Evolutionary conservation across 2,888 invertebrate genomes (phyloP).

Genomic region (Molorchus minor): DNA sequence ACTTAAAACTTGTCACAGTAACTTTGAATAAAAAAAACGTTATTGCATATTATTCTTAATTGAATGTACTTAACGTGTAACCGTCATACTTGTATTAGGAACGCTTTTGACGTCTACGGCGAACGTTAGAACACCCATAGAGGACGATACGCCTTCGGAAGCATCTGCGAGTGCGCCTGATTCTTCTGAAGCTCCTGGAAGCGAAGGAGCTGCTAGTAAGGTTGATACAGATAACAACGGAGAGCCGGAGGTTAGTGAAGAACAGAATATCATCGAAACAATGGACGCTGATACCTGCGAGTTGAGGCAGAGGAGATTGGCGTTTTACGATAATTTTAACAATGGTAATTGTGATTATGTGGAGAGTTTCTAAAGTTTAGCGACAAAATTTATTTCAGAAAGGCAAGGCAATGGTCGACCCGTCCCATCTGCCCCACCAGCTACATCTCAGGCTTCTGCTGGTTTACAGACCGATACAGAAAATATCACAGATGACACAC

Average conservation of each 20-base stretch:
- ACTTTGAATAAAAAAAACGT: too few species aligned
- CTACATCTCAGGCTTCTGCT: background rate
- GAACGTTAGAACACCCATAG: conserved; percentile 1
- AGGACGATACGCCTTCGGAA: background rate
- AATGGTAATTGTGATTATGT: background rate
- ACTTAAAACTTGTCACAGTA: too few species aligned
- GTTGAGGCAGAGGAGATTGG: conserved; percentile 61
- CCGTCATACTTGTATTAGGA: too few species aligned
- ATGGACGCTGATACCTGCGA: conserved; percentile 67
- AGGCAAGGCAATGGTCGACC: background rate
- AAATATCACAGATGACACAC: conserved; percentile 5
- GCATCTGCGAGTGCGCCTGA: conserved; percentile 35
- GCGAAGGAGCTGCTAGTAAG: conserved; percentile 11
- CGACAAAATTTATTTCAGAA: background rate
- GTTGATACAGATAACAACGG: conserved; percentile 12
- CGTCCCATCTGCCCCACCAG: background rate
- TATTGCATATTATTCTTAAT: too few species aligned
- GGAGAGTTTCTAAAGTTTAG: background rate
- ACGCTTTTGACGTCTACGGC: background rate
- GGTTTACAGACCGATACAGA: too few species aligned
- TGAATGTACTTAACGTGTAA: too few species aligned
- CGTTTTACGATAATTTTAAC: conserved; percentile 49
- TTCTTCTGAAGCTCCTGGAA: conserved; percentile 43
- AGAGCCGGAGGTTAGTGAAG: conserved; percentile 29
- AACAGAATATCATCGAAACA: conserved; percentile 64